phyloP scores from a whole-genome alignment of 2,113 vertebrate genomes.

The Zosterops hypoxanthus region DNA sequence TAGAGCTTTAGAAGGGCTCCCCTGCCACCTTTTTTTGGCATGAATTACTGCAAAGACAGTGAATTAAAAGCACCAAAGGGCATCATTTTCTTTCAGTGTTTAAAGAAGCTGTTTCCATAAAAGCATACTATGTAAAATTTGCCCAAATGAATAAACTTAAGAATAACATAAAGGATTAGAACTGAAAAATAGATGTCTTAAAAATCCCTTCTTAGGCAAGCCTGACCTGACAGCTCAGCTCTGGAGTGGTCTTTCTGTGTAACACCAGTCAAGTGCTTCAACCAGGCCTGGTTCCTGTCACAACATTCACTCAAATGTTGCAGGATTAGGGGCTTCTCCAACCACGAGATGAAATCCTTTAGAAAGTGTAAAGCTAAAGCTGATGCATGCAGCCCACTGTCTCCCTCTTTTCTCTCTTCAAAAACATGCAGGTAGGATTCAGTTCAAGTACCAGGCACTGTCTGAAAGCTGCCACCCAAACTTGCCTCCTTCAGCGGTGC shows the following conservation, averaged over 20 bases:
- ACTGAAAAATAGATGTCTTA: neutral
- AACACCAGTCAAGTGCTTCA: neutral
- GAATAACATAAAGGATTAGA: neutral
- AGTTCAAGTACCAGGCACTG: neutral
- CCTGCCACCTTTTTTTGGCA: constrained; percentile 2
- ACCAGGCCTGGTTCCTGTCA: neutral
- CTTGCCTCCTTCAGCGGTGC: neutral
- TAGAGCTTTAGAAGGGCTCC: constrained; percentile 33
- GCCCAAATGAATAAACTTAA: neutral
- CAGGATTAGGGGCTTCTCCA: neutral
- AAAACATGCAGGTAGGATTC: neutral
- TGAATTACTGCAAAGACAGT: constrained; percentile 11
- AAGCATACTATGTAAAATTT: neutral
- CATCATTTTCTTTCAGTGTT: constrained; percentile 14
- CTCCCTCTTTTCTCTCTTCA: neutral
- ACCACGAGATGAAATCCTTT: neutral
- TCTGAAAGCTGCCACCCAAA: neutral
- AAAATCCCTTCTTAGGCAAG: neutral
- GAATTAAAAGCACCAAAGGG: constrained; percentile 45
- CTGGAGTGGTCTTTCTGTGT: neutral
- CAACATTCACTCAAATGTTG: neutral
- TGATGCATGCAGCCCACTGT: neutral
- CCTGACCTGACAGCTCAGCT: neutral
- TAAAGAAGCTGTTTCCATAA: constrained; percentile 33
- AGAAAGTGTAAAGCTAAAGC: neutral